Evolutionary conservation across 2,797 vertebrate species (phyloP).

Genomic region (Aeoliscus strigatus): DNA sequence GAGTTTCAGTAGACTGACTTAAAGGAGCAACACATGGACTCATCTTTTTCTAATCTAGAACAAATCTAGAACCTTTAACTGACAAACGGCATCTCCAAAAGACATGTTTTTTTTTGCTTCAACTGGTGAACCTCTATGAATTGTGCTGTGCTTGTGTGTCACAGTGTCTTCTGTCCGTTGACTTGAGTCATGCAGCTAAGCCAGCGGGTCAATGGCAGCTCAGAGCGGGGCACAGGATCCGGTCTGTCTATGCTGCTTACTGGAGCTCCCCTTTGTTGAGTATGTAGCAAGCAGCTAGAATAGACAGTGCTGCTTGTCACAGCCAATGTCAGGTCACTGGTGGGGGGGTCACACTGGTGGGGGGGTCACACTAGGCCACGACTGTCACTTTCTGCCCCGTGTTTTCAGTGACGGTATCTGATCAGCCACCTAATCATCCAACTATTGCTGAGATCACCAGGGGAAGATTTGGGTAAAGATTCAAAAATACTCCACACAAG

Average conservation of each 20-base stretch:
- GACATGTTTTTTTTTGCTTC: constrained; percentile 6
- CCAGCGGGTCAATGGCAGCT: too few relatives aligned
- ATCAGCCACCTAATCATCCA: too few relatives aligned
- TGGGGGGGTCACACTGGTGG: too few relatives aligned
- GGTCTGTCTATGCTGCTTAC: constrained; percentile 29
- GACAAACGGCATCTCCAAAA: neutral
- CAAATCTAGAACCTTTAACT: too few relatives aligned
- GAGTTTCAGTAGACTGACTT: constrained; percentile 9
- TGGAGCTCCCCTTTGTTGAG: constrained; percentile 55
- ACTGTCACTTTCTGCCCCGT: constrained; percentile 2
- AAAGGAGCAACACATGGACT: neutral
- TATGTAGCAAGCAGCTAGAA: constrained; percentile 45
- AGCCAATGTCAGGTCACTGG: constrained; percentile 12
- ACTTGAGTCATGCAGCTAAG: constrained; percentile 20
- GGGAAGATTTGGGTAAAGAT: too few relatives aligned
- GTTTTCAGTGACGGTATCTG: too few relatives aligned
- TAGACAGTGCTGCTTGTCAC: constrained; percentile 61
- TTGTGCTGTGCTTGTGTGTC: neutral
- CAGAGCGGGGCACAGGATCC: too few relatives aligned
- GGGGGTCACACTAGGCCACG: constrained; percentile 8
- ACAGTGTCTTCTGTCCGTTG: constrained; percentile 5
- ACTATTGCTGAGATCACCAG: too few relatives aligned
- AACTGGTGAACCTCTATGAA: neutral
- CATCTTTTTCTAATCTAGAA: too few relatives aligned
- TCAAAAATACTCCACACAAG: too few relatives aligned